A percentile compares a stretch with the other conserved stretches of the same genome.
These are phyloP conservation scores for Adelognathus sp. DNA, from an alignment of 2,888 invertebrate species.

Conservation along the genomic window DNA sequence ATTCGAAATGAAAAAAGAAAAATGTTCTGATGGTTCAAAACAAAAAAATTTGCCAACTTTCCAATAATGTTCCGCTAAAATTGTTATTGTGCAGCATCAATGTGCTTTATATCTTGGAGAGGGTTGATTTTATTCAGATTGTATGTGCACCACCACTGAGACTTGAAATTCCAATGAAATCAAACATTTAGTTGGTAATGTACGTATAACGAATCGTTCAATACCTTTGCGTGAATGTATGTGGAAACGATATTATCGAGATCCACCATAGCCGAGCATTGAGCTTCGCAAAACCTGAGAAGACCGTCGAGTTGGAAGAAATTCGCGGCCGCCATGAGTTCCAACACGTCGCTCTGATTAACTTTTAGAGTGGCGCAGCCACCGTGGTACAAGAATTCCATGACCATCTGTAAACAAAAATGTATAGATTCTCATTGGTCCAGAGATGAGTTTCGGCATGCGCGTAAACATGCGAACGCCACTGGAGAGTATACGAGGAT, in stretches of 20 bases:
- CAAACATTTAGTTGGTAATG: too few species aligned
- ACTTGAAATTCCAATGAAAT: too few species aligned
- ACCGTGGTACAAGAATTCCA: slow-evolving; percentile 96
- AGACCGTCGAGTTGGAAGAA: slow-evolving; percentile 95
- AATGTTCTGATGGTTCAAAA: too few species aligned
- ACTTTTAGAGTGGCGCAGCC: slow-evolving; percentile 91
- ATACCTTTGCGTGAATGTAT: slow-evolving; percentile 95
- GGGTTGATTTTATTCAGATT: too few species aligned
- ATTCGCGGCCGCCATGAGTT: slow-evolving; percentile 94
- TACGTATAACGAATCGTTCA: too few species aligned
- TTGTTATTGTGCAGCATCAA: too few species aligned
- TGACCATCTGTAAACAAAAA: slow-evolving; percentile 88
- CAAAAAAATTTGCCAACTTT: too few species aligned
- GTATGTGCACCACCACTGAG: too few species aligned
- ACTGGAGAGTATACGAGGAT: background rate
- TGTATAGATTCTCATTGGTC: slow-evolving; percentile 29
- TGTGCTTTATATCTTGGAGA: too few species aligned
- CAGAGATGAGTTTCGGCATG: background rate
- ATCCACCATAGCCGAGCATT: slow-evolving; percentile 92
- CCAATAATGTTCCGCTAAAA: too few species aligned
- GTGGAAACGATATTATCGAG: slow-evolving; percentile 95
- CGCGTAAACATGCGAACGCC: background rate
- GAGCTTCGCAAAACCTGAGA: slow-evolving; percentile 91
- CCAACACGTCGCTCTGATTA: slow-evolving; percentile 90
- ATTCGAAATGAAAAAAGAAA: too few species aligned